These are phyloP conservation scores for Macrosteles quadrilineatus DNA, from an alignment of 1,140 invertebrate genomes.

Conservation along the genomic window DNA sequence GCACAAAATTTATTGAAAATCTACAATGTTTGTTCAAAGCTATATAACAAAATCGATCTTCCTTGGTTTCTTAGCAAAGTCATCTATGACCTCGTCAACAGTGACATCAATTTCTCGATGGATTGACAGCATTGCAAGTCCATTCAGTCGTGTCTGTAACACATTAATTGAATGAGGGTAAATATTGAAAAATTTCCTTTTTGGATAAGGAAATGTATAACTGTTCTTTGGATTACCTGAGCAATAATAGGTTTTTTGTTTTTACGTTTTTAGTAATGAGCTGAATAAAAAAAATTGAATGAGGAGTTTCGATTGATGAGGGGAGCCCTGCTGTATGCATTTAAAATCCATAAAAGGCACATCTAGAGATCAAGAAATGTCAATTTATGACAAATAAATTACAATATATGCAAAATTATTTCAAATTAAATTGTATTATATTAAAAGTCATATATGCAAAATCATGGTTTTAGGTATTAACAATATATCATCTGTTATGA, in stretches of 20 bases:
- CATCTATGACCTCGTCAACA: not conserved
- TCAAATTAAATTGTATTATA: no score
- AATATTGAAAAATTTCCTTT: not conserved
- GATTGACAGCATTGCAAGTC: constrained; percentile 4
- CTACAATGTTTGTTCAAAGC: not conserved
- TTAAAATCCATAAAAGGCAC: no score
- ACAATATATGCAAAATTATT: no score
- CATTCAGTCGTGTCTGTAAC: not conserved
- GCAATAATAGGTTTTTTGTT: not conserved
- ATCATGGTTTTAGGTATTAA: no score
- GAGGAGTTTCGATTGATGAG: not conserved
- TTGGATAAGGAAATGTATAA: not conserved
- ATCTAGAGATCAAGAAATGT: no score
- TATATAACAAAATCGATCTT: constrained; percentile 5
- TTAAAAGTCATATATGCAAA: no score
- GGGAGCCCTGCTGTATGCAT: not conserved
- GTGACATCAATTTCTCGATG: not conserved
- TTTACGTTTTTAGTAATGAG: not conserved
- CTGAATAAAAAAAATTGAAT: not conserved
- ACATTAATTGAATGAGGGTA: not conserved
- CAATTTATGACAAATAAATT: not conserved
- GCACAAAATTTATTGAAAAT: constrained; percentile 2
- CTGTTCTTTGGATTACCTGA: not conserved
- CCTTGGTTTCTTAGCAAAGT: not conserved
- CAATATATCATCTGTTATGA: not conserved